Percentiles rank a stretch among this genome's conserved stretches.
Conservation (phyloP, 2,797 vertebrate species). For the Chelon auratus region DNA sequence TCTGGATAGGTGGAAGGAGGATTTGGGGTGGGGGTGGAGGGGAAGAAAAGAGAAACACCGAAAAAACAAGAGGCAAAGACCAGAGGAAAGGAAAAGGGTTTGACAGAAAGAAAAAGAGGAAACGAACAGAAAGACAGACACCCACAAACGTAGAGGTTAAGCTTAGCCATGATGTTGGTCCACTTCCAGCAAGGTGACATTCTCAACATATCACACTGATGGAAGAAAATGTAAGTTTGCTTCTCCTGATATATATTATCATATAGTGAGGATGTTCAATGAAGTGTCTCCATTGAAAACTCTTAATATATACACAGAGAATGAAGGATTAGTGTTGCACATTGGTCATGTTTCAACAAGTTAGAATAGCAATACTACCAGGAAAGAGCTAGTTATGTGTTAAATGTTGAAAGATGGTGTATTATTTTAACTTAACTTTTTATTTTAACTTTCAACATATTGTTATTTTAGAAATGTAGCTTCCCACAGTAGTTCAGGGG, state of each 20-base stretch:
- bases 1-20: conserved; percentile 77
- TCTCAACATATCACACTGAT: conserved; percentile 55
- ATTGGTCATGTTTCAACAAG: background rate
- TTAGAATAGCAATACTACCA: conserved; percentile 22
- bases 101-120: conserved; percentile 8
- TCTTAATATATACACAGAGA: conserved; percentile 48
- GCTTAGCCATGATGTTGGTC: background rate
- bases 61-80: conserved; percentile 21
- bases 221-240: conserved; percentile 52
- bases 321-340: conserved; percentile 21
- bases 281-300: conserved; percentile 43
- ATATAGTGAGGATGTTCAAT: conserved; percentile 42
- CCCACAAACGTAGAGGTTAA: conserved; percentile 43
- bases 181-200: conserved; percentile 57
- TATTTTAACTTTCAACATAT: conserved; percentile 17
- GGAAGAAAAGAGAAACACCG: conserved; percentile 53
- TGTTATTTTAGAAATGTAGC: conserved; percentile 3
- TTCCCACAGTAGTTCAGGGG: background rate
- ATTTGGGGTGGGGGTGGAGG: background rate
- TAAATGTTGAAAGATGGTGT: conserved; percentile 25
- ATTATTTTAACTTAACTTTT: conserved; percentile 3
- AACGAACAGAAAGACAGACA: conserved; percentile 20
- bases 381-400: conserved; percentile 5
- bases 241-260: conserved; percentile 34
- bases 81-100: conserved; percentile 2